Evolutionary conservation across 2,888 invertebrate genomes (phyloP), one percentile per base, ranked within the genome.

Genomic region (Rhamnusium bicolor): DNA sequence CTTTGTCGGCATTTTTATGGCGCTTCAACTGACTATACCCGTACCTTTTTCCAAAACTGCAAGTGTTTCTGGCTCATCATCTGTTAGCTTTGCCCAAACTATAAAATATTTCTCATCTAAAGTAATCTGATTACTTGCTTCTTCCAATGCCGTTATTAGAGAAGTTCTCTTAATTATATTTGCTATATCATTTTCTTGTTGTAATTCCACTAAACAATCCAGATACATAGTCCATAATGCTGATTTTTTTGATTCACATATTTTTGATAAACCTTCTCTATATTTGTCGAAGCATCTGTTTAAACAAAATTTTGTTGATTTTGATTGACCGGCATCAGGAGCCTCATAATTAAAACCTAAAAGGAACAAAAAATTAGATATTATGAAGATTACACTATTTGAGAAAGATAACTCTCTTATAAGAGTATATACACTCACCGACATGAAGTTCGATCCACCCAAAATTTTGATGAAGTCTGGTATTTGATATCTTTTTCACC

Each of bases 201-300:
- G 69, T 40, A 74, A 21, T n/a, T 72, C 89, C 24, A 91, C 77
- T 84, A 92, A 87, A 21, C 90, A 90, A 73, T 92, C 90, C 63
- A 92, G 85, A 77, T 91, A 92, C 82, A 79, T 61, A 27, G 63
- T 67, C 84, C 84, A 84, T 51, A 86, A 71, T 21, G 77, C 62
- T 7, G 63, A 47, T 69, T 80, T 83, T 46, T 79, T 81, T 0
- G 71, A 51, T 2, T 53, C 24, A 8, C 74, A 66, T 8, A 84
- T 81, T 60, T 74, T 76, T 29, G 62, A 47, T n/a, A 86, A 75
- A 21, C 86, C 86, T 74, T 83, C 80, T 73, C 81, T 73, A 62
- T 83, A 85, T 56, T 80, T 75, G 62, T 78, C 47, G 78, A 79
- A 71, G 72, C 80, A 77, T 84, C 85, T 73, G 83, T 83, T 66